Base-by-base conservation (phyloP, 1,140 invertebrate genomes). In the Microvelia longipes region DNA sequence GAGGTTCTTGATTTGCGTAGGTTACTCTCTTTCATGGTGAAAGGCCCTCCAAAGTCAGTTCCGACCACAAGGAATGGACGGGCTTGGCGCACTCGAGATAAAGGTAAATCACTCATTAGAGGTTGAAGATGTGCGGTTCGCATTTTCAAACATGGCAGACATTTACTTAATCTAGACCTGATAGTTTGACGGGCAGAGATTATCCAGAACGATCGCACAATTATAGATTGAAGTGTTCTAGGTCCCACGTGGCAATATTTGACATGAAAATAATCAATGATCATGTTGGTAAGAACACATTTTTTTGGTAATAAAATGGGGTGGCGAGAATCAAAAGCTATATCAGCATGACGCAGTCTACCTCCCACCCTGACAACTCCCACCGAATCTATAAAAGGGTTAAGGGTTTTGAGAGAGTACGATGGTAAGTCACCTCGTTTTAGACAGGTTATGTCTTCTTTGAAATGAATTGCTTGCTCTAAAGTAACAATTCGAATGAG, bases 351-450 rank as follows among this genome's bases (percentile, higher is more conserved):
- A n/a, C 68, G 65, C 1, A 82, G 60, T 70, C 80, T 69, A 24
- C 80, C 78, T 5, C 80, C 80, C 1, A 82, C 79, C 25, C 80
- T 72, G 50, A 82, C 35, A 25, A 80, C 64, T 2, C 75, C 75
- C 14, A 75, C 19, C 26, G 76, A 14, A 70, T 81, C 79, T 19
- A 82, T 26, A 69, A 78, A 79, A 15, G 79, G 79, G 26, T 60
- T 60, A n/a, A n/a, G n/a, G n/a, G n/a, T n/a, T n/a, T n/a, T n/a
- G n/a, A n/a, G n/a, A n/a, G n/a, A n/a, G n/a, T n/a, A n/a, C n/a
- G n/a, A n/a, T n/a, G n/a, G n/a, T n/a, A n/a, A n/a, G n/a, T n/a
- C n/a, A n/a, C n/a, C n/a, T n/a, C n/a, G n/a, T n/a, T n/a, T n/a
- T n/a, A n/a, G n/a, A n/a, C n/a, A n/a, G n/a, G n/a, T n/a, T n/a